These are phyloP conservation scores for Lithobius niger DNA, from an alignment of 1,140 invertebrate species.

Conservation along the genomic window DNA sequence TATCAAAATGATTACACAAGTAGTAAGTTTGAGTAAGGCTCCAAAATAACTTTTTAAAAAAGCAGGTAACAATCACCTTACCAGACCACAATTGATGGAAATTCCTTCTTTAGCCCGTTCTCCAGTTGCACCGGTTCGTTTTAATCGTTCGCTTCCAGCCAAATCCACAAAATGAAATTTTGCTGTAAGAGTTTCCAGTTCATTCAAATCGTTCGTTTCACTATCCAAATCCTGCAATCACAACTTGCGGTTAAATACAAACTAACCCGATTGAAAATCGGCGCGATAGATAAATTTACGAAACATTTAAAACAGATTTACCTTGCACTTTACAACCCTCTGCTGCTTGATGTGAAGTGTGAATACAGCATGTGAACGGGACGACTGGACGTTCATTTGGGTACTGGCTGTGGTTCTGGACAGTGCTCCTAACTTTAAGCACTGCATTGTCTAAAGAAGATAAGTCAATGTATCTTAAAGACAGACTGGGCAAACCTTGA, in stretches of 20 bases:
- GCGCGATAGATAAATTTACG: not conserved
- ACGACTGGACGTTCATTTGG: conserved; percentile 90
- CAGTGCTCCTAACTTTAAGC: conserved; percentile 73
- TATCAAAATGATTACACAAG: no score
- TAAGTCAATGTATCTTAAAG: no score
- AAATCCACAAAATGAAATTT: conserved; percentile 95
- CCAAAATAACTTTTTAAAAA: not conserved
- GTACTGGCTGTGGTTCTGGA: conserved; percentile 88
- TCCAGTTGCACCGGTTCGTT: conserved; percentile 81
- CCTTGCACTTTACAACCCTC: conserved; percentile 43
- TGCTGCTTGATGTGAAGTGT: conserved; percentile 79
- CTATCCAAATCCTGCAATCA: not conserved
- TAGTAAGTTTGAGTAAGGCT: no score
- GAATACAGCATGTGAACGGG: conserved; percentile 91
- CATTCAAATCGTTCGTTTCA: conserved; percentile 19
- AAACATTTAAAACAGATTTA: conserved; percentile 11
- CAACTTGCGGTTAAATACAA: no score
- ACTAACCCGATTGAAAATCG: not conserved
- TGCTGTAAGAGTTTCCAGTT: conserved; percentile 68
- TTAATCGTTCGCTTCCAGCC: conserved; percentile 89
- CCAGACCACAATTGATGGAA: conserved; percentile 79
- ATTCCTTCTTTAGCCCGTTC: conserved; percentile 87
- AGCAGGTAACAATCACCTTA: conserved; percentile 17
- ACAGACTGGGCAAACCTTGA: no score
- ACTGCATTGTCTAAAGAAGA: conserved; percentile 47